Conservation (phyloP, 2,797 vertebrate genomes). For the Myripristis murdjan region DNA sequence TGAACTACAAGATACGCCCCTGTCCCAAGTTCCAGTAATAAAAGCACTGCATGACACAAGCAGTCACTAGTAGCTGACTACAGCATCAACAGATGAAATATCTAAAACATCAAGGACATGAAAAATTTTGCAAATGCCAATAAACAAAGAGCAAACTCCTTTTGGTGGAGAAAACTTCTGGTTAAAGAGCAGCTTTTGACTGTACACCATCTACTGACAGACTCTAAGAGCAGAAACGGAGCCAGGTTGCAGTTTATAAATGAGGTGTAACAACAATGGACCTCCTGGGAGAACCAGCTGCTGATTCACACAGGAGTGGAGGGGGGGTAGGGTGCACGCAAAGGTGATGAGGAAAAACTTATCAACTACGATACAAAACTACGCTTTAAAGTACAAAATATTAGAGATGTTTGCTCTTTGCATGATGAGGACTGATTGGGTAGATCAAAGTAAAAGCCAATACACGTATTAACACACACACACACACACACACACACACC, state of each 20-base stretch:
- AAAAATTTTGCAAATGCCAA: not conserved
- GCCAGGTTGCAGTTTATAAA: conserved; percentile 16
- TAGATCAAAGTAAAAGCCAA: too few species aligned
- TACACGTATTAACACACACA: not conserved
- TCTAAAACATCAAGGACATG: not conserved
- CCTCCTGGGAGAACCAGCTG: conserved; percentile 78
- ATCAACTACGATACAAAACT: too few species aligned
- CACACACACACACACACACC: not conserved
- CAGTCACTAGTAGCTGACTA: not conserved
- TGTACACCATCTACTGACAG: not conserved
- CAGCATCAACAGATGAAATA: not conserved
- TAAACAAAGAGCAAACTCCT: not conserved
- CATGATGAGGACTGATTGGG: too few species aligned
- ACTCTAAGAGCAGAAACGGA: not conserved
- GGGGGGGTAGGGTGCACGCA: not conserved
- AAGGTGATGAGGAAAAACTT: too few species aligned
- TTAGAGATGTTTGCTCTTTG: too few species aligned
- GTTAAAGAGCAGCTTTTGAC: not conserved
- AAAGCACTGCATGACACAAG: not conserved
- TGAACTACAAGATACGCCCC: conserved; percentile 2
- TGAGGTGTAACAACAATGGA: conserved; percentile 34
- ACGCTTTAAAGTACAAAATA: not conserved
- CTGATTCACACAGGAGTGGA: conserved; percentile 38
- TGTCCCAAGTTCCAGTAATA: not conserved
- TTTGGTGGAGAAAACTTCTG: not conserved